These are phyloP conservation scores for Gephyroberyx darwinii DNA, from an alignment of 2,797 vertebrate species.

Conservation along the genomic window DNA sequence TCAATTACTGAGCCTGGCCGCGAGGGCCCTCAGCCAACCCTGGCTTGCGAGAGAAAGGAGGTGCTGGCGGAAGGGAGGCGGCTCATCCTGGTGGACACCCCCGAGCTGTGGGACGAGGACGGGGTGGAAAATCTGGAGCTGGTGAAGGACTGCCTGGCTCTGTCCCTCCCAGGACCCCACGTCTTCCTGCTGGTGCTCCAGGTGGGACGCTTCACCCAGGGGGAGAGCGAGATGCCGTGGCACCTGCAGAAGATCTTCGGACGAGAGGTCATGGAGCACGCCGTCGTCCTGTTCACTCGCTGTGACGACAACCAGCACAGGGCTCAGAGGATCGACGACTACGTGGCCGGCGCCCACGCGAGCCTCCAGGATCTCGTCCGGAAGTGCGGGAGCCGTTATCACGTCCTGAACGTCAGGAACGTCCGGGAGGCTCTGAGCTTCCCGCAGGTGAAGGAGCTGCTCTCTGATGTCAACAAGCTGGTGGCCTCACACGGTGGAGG, in stretches of 20 bases:
- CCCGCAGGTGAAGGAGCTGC: conserved; percentile 63
- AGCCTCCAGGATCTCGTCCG: conserved; percentile 53
- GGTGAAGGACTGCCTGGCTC: conserved; percentile 66
- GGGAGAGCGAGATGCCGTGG: conserved; percentile 54
- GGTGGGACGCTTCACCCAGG: conserved; percentile 66
- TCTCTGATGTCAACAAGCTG: conserved; percentile 56
- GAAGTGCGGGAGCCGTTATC: conserved; percentile 58
- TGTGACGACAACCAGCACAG: conserved; percentile 15
- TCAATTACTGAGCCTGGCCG: neutral
- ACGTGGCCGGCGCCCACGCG: conserved; percentile 45
- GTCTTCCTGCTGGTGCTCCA: conserved; percentile 67
- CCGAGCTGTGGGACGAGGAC: conserved; percentile 69
- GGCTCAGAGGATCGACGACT: conserved; percentile 47
- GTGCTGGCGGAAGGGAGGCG: conserved; percentile 24
- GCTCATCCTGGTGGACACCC: conserved; percentile 67
- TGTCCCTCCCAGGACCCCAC: conserved; percentile 64
- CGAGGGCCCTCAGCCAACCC: conserved; percentile 14
- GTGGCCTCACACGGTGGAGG: conserved; percentile 56
- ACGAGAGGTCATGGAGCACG: conserved; percentile 38
- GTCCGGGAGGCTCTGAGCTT: conserved; percentile 52
- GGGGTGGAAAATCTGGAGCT: conserved; percentile 45
- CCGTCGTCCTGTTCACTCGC: conserved; percentile 58
- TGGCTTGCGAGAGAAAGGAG: conserved; percentile 46
- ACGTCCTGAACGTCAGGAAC: conserved; percentile 51
- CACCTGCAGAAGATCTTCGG: conserved; percentile 66